Percentiles rank a stretch among this genome's conserved stretches.
These are phyloP conservation scores for Hecatera dysodea DNA, from an alignment of 2,888 invertebrate species.

Conservation along the genomic window DNA sequence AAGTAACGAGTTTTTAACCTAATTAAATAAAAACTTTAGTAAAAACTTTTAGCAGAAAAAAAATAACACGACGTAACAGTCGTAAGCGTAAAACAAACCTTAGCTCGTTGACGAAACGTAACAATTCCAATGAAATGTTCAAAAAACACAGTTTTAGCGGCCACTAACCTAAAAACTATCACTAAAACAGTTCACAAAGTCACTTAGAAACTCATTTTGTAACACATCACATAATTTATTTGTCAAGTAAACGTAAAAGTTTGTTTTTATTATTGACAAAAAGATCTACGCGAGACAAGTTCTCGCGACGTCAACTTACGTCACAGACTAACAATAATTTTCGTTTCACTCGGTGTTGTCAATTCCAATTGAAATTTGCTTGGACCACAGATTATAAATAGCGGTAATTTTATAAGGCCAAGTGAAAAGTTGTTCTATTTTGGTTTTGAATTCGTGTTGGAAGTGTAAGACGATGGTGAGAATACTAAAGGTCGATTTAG, in stretches of 20 bases:
- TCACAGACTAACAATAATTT: constrained; percentile 49
- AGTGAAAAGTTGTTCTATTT: neutral
- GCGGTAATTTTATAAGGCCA: neutral
- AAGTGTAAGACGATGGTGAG: neutral
- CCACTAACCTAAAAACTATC: constrained; percentile 18
- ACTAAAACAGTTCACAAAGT: constrained; percentile 12
- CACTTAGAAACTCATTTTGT: constrained; percentile 21
- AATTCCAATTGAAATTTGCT: constrained; percentile 2
- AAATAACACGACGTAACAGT: neutral
- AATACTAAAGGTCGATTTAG: too few species aligned
- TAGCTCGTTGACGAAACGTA: constrained; percentile 10
- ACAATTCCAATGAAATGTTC: constrained; percentile 30
- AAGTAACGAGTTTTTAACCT: neutral
- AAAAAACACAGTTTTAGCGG: constrained; percentile 12
- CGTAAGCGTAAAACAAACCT: constrained; percentile 15
- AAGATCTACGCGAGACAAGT: neutral
- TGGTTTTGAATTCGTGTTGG: too few species aligned
- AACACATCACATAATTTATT: constrained; percentile 14
- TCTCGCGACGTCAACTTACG: constrained; percentile 33
- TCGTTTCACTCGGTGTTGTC: constrained; percentile 22
- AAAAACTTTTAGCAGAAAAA: neutral
- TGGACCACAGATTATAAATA: constrained; percentile 16
- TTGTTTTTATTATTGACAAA: constrained; percentile 32
- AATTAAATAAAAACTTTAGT: too few species aligned
- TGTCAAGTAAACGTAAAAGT: constrained; percentile 23